These are phyloP conservation scores for Micoletzkya japonica DNA, from an alignment of 2,888 invertebrate genomes.

Conservation along the genomic window DNA sequence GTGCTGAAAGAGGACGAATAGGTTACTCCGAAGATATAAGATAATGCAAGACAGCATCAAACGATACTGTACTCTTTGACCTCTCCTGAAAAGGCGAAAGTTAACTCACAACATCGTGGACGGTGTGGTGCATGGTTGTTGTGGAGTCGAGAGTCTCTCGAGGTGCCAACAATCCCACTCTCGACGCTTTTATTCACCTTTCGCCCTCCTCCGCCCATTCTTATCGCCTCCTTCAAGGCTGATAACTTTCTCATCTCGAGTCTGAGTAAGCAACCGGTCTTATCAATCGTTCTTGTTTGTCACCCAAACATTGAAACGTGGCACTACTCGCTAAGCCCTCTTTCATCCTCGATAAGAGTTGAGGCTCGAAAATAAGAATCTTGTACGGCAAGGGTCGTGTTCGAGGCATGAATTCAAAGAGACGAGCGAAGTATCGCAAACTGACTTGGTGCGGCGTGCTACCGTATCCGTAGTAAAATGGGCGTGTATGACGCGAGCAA, in stretches of 20 bases:
- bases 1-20: neutral
- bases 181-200: neutral
- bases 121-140: conserved; percentile 16
- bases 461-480: neutral
- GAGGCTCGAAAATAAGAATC: too few species aligned
- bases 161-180: neutral
- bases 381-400: too few species aligned
- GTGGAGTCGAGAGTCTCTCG: neutral
- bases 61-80: neutral
- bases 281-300: conserved; percentile 2
- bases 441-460: neutral
- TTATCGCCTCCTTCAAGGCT: neutral
- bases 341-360: too few species aligned
- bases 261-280: too few species aligned
- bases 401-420: too few species aligned
- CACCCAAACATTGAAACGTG: neutral
- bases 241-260: too few species aligned
- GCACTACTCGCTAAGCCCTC: too few species aligned
- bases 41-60: neutral
- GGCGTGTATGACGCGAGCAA: neutral
- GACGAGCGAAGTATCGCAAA: neutral
- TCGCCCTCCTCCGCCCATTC: neutral
- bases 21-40: neutral
- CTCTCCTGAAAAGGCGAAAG: neutral
- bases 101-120: conserved; percentile 21